phyloP scores from a whole-genome alignment of 2,113 vertebrate genomes.

The Spea multiplicata region DNA sequence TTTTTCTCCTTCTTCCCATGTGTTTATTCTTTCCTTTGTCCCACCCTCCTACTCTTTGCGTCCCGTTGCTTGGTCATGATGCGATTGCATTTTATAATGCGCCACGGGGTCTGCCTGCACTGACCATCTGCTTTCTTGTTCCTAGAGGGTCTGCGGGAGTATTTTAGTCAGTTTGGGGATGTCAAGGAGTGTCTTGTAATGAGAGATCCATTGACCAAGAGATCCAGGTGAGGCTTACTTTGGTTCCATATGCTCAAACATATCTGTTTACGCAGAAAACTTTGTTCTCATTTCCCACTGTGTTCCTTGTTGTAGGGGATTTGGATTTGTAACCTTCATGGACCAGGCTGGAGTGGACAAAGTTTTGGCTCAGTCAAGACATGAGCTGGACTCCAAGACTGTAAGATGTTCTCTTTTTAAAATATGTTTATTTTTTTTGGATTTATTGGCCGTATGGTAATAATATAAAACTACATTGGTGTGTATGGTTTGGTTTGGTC shows the following conservation, averaged over 20 bases:
- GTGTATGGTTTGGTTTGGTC: too few species aligned
- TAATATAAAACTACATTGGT: too few species aligned
- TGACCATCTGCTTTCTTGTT: conserved; percentile 56
- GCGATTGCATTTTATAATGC: conserved; percentile 37
- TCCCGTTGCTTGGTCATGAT: conserved; percentile 23
- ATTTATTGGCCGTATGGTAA: too few species aligned
- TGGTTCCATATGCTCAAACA: not conserved
- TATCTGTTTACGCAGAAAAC: too few species aligned
- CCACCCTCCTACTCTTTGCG: conserved; percentile 13
- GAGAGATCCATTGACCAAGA: conserved; percentile 98
- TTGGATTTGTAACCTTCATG: conserved; percentile 97
- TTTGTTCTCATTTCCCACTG: not conserved
- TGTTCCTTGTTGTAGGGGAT: conserved; percentile 75
- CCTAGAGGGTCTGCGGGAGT: conserved; percentile 96
- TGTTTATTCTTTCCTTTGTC: not conserved
- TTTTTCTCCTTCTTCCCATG: not conserved
- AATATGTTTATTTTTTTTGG: too few species aligned
- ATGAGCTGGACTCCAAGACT: conserved; percentile 98
- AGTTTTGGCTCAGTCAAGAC: conserved; percentile 94
- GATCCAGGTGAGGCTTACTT: conserved; percentile 85
- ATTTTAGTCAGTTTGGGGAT: conserved; percentile 98
- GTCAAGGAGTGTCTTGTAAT: conserved; percentile 99
- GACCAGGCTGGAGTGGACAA: conserved; percentile 98
- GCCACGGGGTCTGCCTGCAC: conserved; percentile 28
- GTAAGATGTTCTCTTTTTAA: conserved; percentile 70